A percentile compares a stretch with the other conserved stretches of the same genome.
These are phyloP conservation scores for Drosophila lowei DNA, from an alignment of 1,140 invertebrate genomes.

Conservation along the genomic window DNA sequence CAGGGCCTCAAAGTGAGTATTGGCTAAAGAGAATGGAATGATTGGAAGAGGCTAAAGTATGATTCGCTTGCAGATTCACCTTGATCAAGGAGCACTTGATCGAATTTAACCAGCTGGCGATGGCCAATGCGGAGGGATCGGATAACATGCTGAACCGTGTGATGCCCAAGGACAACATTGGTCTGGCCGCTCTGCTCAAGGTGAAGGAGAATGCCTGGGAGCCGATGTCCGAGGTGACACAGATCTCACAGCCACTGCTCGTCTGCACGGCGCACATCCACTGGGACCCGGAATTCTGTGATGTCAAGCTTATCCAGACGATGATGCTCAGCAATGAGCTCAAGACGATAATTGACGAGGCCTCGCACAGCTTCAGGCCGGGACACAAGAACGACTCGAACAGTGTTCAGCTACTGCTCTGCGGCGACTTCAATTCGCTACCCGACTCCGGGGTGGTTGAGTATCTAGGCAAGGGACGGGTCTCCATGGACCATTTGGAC, in stretches of 20 bases:
- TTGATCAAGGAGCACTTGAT: slow-evolving; percentile 97
- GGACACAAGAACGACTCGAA: slow-evolving; percentile 88
- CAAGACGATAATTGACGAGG: slow-evolving; percentile 92
- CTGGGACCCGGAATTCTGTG: slow-evolving; percentile 99
- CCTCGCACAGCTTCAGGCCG: slow-evolving; percentile 85
- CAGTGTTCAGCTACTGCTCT: slow-evolving; percentile 96
- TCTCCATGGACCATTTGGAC: slow-evolving; percentile 95
- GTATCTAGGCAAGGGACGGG: slow-evolving; percentile 94
- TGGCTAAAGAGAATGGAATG: not conserved
- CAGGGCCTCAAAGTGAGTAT: slow-evolving; percentile 93
- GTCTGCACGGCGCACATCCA: slow-evolving; percentile 99
- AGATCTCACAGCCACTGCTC: slow-evolving; percentile 92
- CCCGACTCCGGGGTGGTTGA: slow-evolving; percentile 99
- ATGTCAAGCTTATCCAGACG: slow-evolving; percentile 99
- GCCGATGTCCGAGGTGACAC: slow-evolving; percentile 89
- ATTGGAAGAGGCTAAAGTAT: not conserved
- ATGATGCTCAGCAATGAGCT: slow-evolving; percentile 99
- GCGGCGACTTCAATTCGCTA: slow-evolving; percentile 99
- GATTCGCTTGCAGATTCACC: slow-evolving; percentile 88
- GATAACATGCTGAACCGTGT: slow-evolving; percentile 99
- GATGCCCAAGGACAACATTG: slow-evolving; percentile 99
- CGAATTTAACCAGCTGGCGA: slow-evolving; percentile 99
- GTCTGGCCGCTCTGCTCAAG: slow-evolving; percentile 96
- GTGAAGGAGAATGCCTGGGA: slow-evolving; percentile 97
- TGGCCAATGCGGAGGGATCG: slow-evolving; percentile 98